A percentile compares a stretch with the other conserved stretches of the same genome.
Conservation (phyloP, 2,888 invertebrate genomes). For the Callosobruchus maculatus region DNA sequence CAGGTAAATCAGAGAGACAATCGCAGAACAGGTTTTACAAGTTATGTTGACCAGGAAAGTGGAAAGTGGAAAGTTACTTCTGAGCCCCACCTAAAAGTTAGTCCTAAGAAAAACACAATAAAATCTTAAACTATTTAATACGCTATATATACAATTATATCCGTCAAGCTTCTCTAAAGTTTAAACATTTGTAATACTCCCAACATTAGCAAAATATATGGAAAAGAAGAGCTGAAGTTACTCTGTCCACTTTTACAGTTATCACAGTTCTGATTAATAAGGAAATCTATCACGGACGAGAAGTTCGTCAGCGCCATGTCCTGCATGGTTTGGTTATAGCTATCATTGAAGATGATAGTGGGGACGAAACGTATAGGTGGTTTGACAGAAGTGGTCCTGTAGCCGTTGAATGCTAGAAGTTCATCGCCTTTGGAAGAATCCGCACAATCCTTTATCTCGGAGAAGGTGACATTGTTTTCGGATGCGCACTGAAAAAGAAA, state of each 20-base stretch:
- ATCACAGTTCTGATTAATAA: constrained; percentile 19
- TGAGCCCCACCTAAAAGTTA: too few species aligned
- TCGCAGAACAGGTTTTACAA: too few species aligned
- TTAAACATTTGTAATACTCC: not conserved
- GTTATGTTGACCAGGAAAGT: too few species aligned
- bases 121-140: not conserved
- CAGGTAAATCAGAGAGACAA: too few species aligned
- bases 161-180: not conserved
- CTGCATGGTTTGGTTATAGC: constrained; percentile 23
- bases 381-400: constrained; percentile 38
- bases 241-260: constrained; percentile 6
- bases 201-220: not conserved
- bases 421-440: constrained; percentile 36
- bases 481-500: constrained; percentile 43
- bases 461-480: constrained; percentile 28
- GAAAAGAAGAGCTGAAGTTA: not conserved
- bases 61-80: too few species aligned
- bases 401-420: constrained; percentile 43
- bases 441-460: constrained; percentile 36
- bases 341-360: constrained; percentile 46
- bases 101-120: not conserved
- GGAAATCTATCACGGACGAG: constrained; percentile 20
- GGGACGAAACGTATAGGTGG: constrained; percentile 46
- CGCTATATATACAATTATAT: not conserved
- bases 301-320: constrained; percentile 27